Conservation (phyloP, 2,113 vertebrate species). For the Nematolebias whitei region DNA sequence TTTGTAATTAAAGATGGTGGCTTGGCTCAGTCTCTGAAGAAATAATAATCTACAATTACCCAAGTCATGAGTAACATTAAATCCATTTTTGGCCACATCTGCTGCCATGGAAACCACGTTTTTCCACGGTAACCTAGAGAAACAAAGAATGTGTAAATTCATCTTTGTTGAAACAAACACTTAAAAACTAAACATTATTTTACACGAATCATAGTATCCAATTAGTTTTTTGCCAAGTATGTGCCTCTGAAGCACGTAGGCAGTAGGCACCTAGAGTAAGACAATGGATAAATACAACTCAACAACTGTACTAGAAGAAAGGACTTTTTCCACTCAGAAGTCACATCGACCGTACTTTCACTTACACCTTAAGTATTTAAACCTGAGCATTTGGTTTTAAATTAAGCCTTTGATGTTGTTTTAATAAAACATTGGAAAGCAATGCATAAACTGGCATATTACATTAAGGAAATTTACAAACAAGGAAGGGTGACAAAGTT, state of each 20-base stretch:
- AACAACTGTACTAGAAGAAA: conserved; percentile 7
- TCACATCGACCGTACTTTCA: conserved; percentile 4
- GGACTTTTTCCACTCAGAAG: conserved; percentile 2
- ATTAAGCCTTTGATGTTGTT: conserved; percentile 6
- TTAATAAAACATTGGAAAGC: background rate
- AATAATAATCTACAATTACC: conserved; percentile 78
- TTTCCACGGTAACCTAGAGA: conserved; percentile 86
- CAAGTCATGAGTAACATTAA: conserved; percentile 93
- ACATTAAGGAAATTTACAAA: background rate
- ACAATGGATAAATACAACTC: conserved; percentile 57
- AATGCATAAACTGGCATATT: background rate
- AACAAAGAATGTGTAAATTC: conserved; percentile 1
- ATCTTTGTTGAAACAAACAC: background rate
- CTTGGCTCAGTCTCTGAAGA: conserved; percentile 1
- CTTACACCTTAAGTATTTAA: background rate
- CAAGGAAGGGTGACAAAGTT: background rate
- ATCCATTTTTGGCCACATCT: conserved; percentile 88
- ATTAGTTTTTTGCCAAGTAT: background rate
- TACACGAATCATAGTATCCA: background rate
- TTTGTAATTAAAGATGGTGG: background rate
- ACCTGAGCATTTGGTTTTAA: conserved; percentile 7
- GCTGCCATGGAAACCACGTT: conserved; percentile 86
- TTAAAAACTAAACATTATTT: background rate
- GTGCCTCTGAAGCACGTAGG: conserved; percentile 12
- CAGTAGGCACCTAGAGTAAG: conserved; percentile 4